phyloP scores from a whole-genome alignment of 2,888 invertebrate species.

The Spodoptera exigua region DNA sequence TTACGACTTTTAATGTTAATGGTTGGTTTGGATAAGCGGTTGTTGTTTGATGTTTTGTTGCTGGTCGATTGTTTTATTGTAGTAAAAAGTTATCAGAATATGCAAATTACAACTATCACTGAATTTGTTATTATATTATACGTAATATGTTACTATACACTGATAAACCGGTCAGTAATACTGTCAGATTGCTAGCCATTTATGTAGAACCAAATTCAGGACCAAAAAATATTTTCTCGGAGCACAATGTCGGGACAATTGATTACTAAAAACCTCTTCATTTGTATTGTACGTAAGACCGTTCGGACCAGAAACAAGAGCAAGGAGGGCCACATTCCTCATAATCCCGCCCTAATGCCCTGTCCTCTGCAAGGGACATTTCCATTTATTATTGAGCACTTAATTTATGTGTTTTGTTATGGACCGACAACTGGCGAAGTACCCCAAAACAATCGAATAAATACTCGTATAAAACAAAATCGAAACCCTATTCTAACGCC shows the following conservation, averaged over 20 bases:
- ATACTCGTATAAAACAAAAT: conserved; percentile 28
- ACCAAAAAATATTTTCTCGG: conserved; percentile 7
- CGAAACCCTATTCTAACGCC: conserved; percentile 52
- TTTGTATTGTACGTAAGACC: conserved; percentile 55
- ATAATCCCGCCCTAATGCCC: conserved; percentile 89
- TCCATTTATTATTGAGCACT: conserved; percentile 90
- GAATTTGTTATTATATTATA: no score
- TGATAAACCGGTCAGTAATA: no score
- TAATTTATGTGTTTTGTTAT: conserved; percentile 90
- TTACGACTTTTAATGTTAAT: conserved; percentile 7
- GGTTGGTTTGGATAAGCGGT: conserved; percentile 1
- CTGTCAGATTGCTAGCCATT: background rate
- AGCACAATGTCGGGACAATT: conserved; percentile 43
- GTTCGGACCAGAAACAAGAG: conserved; percentile 68
- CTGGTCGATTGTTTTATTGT: no score
- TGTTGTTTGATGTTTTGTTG: no score
- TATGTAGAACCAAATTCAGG: background rate
- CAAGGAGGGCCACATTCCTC: conserved; percentile 80
- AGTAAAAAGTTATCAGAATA: no score
- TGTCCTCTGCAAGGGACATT: conserved; percentile 89
- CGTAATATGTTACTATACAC: no score
- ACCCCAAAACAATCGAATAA: conserved; percentile 66
- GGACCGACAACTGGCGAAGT: conserved; percentile 84
- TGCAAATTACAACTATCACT: no score
- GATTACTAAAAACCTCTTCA: conserved; percentile 57